Conservation (phyloP, 2,113 vertebrate genomes). For the Sphaerodactylus townsendi region DNA sequence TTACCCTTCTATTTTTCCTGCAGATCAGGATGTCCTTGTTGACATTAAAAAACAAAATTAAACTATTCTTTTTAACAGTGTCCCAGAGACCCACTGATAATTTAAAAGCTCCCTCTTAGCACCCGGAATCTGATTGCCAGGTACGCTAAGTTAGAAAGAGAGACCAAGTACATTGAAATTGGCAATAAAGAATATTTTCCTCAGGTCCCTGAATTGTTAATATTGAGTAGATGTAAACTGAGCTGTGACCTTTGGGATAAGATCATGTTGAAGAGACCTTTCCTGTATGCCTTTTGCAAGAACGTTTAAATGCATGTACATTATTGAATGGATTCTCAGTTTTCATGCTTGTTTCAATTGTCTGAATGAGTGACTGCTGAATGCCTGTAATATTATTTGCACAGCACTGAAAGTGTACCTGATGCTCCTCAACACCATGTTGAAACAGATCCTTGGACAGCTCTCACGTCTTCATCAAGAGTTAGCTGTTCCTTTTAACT, state of each 20-base stretch:
- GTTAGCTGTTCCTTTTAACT: background rate
- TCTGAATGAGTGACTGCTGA: background rate
- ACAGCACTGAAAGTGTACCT: background rate
- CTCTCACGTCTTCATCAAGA: background rate
- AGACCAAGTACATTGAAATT: background rate
- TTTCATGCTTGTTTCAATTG: background rate
- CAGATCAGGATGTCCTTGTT: background rate
- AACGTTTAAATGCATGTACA: background rate
- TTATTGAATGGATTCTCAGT: background rate
- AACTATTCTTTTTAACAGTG: background rate
- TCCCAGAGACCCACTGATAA: conserved; percentile 19
- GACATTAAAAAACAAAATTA: too few species aligned
- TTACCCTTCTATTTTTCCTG: background rate
- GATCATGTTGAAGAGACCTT: background rate
- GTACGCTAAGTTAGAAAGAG: background rate
- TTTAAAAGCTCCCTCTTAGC: background rate
- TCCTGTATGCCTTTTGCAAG: background rate
- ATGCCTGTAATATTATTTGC: background rate
- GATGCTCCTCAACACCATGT: background rate
- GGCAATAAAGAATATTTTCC: background rate
- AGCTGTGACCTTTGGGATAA: background rate
- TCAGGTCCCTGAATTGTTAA: background rate
- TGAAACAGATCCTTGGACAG: background rate
- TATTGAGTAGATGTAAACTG: background rate
- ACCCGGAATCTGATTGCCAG: background rate